These are phyloP conservation scores for Diplosoma virens DNA, from an alignment of 23 tunicate genomes.

Conservation along the genomic window DNA sequence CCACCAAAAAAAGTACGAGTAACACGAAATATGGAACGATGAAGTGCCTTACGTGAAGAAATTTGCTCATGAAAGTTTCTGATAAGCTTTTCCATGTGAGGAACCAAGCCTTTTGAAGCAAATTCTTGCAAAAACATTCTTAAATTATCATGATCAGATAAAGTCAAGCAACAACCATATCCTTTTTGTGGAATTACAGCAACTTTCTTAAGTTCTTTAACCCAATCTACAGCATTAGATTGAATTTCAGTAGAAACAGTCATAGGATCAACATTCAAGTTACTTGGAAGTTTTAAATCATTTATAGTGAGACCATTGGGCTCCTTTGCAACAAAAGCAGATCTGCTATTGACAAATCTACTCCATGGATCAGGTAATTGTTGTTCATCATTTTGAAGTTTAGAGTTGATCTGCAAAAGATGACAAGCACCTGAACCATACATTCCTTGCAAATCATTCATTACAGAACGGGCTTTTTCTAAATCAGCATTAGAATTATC, in stretches of 20 bases:
- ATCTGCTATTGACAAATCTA: conserved; percentile 40
- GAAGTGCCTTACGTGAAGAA: conserved; percentile 69
- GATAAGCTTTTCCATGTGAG: conserved; percentile 87
- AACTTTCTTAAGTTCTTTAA: conserved; percentile 37
- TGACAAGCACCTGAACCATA: conserved; percentile 56
- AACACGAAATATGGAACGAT: conserved; percentile 59
- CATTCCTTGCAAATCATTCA: conserved; percentile 66
- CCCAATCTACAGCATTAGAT: conserved; percentile 32
- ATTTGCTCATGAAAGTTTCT: conserved; percentile 65
- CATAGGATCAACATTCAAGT: conserved; percentile 3
- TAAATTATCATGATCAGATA: conserved; percentile 66
- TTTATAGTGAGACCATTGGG: conserved; percentile 29
- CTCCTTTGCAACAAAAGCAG: neutral
- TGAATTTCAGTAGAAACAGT: conserved; percentile 24
- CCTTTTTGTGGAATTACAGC: conserved; percentile 25
- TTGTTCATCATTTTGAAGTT: conserved; percentile 21
- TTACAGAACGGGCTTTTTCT: conserved; percentile 50
- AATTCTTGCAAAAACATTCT: conserved; percentile 66
- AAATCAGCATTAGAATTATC: conserved; percentile 66
- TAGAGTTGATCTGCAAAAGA: conserved; percentile 71
- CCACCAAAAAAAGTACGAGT: conserved; percentile 71
- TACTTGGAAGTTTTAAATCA: neutral
- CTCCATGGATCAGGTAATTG: conserved; percentile 76
- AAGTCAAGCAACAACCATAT: conserved; percentile 75
- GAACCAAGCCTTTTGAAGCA: conserved; percentile 60